Evolutionary conservation across 1,140 invertebrate species (phyloP), one percentile per base, ranked within the genome.

Genomic region (Sycophaga agraensis): DNA sequence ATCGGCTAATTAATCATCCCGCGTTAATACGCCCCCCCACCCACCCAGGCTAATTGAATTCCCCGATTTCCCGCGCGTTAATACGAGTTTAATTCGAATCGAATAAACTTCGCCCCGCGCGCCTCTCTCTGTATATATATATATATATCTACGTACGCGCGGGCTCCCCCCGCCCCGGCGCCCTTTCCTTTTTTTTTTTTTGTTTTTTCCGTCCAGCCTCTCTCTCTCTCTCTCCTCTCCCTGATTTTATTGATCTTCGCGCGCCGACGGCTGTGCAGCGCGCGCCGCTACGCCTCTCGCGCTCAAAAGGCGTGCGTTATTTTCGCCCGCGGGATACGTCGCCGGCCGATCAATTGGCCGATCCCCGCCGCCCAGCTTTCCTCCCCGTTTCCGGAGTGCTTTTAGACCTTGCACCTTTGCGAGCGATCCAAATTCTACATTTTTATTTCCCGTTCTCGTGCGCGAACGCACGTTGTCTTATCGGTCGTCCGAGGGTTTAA

Each of bases 1-100:
- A 9, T 70, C 68, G 72, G 72, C 75, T 76, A 76, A 79, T 79
- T 78, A 78, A 79, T 79, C 76, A 78, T 75, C 68, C 73, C 73
- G 70, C 75, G 75, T 78, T 78, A 76, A 78, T 78, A 78, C 73
- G 72, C 75, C 69, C 28, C 28, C 28, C 28, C 28, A 4, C 28
- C 28, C 28, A 11, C 28, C 28, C 28, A 4, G 68, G 69, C 66
- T 72, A 73, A 75, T 69, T 73, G 70, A 71, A 74, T 75, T 72
- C 68, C 61, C 51, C 70, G 72, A 78, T 76, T 75, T 69, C 68
- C 66, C 66, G 66, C 40, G 57, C 70, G 72, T 74, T 76, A 72
- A 78, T 76, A 77, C 68, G 71, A 73, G 68, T 76, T 74, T 75
- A 73, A 77, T 77, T 75, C 71, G 69, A 74, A 74, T 74, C 70